phyloP scores from a whole-genome alignment of 2,888 invertebrate genomes.

The Dynastes maya region DNA sequence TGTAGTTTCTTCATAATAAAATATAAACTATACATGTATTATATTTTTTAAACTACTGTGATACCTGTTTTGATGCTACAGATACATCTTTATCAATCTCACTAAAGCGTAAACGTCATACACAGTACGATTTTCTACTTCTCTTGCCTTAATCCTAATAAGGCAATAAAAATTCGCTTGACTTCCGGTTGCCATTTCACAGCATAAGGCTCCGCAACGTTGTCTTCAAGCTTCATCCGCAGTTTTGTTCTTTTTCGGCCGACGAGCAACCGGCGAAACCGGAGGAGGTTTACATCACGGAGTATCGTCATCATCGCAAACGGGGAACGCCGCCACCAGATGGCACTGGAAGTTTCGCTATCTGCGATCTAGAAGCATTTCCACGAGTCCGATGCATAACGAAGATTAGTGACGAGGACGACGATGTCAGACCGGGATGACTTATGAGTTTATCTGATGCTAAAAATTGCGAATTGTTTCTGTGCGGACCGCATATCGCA shows the following conservation, averaged over 20 bases:
- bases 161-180: not conserved
- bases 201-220: not conserved
- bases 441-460: constrained; percentile 56
- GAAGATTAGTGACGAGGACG: constrained; percentile 48
- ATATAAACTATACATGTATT: no score
- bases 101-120: not conserved
- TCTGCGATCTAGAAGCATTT: constrained; percentile 44
- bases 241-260: not conserved
- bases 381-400: constrained; percentile 50
- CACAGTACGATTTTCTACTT: not conserved
- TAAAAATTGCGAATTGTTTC: constrained; percentile 53
- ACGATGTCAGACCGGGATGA: constrained; percentile 37
- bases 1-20: no score
- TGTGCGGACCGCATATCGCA: not conserved
- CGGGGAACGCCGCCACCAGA: constrained; percentile 21
- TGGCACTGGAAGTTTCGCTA: constrained; percentile 45
- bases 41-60: no score
- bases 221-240: not conserved
- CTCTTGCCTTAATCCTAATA: not conserved
- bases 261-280: not conserved
- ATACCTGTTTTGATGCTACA: no score
- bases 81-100: no score
- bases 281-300: not conserved
- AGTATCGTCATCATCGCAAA: constrained; percentile 29
- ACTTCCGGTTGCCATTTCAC: constrained; percentile 3